Evolutionary conservation across 2,797 vertebrate species (phyloP).

Genomic region (Limosa lapponica): DNA sequence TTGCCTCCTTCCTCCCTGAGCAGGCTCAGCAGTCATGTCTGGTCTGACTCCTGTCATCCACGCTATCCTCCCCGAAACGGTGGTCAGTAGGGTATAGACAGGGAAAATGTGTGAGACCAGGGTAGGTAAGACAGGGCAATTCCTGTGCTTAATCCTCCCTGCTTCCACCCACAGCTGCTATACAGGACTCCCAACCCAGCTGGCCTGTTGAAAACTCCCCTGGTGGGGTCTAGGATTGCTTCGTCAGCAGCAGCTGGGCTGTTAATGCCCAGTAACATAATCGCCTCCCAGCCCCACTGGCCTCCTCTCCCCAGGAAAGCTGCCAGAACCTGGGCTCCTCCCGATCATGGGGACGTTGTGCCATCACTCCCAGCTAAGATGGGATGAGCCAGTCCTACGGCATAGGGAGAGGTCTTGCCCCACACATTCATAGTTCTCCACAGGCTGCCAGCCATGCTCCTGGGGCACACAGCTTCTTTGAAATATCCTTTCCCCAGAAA

Average conservation of each 20-base stretch:
- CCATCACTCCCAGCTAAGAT: background rate
- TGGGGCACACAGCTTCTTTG: background rate
- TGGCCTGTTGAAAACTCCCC: background rate
- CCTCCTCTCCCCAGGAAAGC: background rate
- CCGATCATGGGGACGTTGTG: background rate
- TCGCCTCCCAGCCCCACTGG: background rate
- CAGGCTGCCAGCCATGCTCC: background rate
- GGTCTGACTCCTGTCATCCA: background rate
- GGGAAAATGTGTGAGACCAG: background rate
- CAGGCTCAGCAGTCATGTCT: background rate
- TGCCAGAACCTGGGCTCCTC: background rate
- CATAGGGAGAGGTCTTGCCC: background rate
- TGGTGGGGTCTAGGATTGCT: background rate
- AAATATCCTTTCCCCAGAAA: background rate
- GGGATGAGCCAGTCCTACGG: background rate
- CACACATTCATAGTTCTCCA: background rate
- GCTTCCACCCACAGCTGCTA: background rate
- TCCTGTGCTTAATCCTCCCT: background rate
- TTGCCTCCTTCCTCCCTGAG: background rate
- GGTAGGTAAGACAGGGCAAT: background rate
- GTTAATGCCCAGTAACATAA: background rate
- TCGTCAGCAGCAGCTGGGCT: background rate
- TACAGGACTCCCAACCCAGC: background rate
- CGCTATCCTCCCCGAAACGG: background rate
- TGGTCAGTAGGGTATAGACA: background rate